These are phyloP conservation scores for Arrhopalites spinosus DNA, from an alignment of 2,888 invertebrate species.

Conservation along the genomic window DNA sequence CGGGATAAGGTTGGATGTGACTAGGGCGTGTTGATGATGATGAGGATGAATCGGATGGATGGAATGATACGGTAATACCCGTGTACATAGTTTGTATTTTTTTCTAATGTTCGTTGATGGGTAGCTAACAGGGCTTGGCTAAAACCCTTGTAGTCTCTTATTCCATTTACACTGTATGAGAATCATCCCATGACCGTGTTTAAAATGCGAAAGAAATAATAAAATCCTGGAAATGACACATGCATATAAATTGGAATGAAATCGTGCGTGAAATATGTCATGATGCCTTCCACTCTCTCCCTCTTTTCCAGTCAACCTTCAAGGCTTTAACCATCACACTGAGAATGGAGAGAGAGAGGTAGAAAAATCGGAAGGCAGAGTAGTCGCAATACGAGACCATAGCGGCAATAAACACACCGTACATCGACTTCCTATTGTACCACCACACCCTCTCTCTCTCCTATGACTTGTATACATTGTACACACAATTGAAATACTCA, in stretches of 20 bases:
- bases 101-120: not conserved
- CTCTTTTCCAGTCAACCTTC: not conserved
- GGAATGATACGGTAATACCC: not conserved
- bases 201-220: slow-evolving; percentile 49
- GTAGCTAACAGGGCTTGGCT: slow-evolving; percentile 7
- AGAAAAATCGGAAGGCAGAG: not conserved
- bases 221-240: slow-evolving; percentile 55
- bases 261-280: slow-evolving; percentile 47
- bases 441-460: not conserved
- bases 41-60: slow-evolving; percentile 1
- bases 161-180: not conserved
- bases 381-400: not conserved
- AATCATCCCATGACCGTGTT: slow-evolving; percentile 27
- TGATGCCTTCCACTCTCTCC: slow-evolving; percentile 26
- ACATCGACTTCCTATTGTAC: not conserved
- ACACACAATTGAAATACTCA: not conserved
- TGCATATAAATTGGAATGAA: slow-evolving; percentile 53
- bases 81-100: not conserved
- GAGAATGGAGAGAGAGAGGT: not conserved
- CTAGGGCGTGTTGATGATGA: not conserved
- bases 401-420: slow-evolving; percentile 6
- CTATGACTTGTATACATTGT: not conserved
- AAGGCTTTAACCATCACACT: not conserved
- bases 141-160: not conserved
- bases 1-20: too few relatives aligned